Evolutionary conservation across 2,888 invertebrate species (phyloP).

Genomic region (Elegia similella): DNA sequence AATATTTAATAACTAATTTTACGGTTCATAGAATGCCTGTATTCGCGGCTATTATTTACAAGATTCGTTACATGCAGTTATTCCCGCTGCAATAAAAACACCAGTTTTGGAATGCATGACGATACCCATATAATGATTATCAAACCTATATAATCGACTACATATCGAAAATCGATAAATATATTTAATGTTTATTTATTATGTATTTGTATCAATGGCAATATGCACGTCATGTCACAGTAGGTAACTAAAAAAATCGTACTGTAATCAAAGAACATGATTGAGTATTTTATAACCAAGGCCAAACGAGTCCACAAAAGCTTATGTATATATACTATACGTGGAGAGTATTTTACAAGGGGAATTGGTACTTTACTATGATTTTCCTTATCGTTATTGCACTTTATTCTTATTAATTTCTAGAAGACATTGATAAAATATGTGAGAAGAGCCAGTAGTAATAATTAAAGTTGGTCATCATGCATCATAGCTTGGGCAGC

Average conservation of each 20-base stretch:
- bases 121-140: too few species aligned
- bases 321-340: not conserved
- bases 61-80: too few species aligned
- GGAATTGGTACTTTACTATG: not conserved
- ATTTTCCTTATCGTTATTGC: not conserved
- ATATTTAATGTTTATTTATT: too few species aligned
- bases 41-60: not conserved
- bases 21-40: not conserved
- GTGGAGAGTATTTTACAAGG: too few species aligned
- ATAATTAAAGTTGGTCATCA: too few species aligned
- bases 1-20: not conserved
- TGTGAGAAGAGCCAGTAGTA: too few species aligned
- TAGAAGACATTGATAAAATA: not conserved
- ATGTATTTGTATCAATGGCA: not conserved
- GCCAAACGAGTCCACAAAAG: not conserved
- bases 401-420: conserved; percentile 5
- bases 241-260: too few species aligned
- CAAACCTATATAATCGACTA: too few species aligned
- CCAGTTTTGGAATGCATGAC: too few species aligned
- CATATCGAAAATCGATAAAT: too few species aligned
- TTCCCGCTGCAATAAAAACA: too few species aligned
- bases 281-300: not conserved
- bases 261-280: too few species aligned
- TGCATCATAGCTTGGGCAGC: not conserved
- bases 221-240: not conserved